Base-by-base conservation (phyloP, 2,888 invertebrate species). In the Hofmannophila pseudospretella region DNA sequence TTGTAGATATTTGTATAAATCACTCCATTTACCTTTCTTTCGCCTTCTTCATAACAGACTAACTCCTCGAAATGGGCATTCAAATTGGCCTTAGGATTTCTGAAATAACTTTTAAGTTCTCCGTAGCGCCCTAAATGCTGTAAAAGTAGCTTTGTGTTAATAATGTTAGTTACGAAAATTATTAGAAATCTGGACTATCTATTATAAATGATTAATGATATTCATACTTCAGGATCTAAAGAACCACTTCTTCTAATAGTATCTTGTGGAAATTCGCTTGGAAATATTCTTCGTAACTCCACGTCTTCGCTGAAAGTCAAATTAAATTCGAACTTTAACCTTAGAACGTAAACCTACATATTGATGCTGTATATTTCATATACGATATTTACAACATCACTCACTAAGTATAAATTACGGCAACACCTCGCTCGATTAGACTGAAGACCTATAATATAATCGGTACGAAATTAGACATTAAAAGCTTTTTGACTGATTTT, bases 61-160 rank as follows among this genome's bases (percentile, higher is more conserved):
- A 85, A 47, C 50, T 85, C 85, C 51, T 85, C 85, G 42, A 85
- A 85, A 42, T 84, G 85, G 28, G 68, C 73, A 38, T 76, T 85
- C 1, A 76, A 3, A 31, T 59, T 58, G 1, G 55, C 41, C 55
- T 71, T 79, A 1, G 85, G 85, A 40, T 65, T 45, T 46, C 54
- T 61, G 43, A 77, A 84, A 52, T 85, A 85, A 31, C 49, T 61
- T 32, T 62, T 56, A 27, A 85, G 41, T 51, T 85, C 82, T 2
- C 52, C 50, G 35, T 79, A 85, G 7, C 82, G 73, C 32, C 82
- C 84, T 45, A 84, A 62, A 51, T 80, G 81, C 85, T 85, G 43
- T 23, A 62, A 36, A 23, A 9, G 34, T 36, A 36, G 27, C 3
- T 28, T n/a, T n/a, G n/a, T n/a, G n/a, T n/a, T n/a, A n/a, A n/a